Conservation (phyloP, 2,888 invertebrate species). For the Campoletis raptor region DNA sequence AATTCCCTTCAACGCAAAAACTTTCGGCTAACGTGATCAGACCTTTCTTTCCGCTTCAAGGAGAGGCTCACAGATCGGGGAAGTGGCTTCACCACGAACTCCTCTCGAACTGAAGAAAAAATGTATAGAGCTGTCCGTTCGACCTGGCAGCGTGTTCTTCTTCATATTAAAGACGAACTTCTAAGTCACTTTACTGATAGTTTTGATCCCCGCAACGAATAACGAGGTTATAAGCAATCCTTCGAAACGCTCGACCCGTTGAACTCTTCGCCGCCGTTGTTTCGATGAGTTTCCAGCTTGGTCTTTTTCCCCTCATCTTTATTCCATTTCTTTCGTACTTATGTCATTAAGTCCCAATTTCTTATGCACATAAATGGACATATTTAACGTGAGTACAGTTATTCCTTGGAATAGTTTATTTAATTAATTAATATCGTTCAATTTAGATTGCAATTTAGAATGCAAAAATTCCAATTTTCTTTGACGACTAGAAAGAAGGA, state of each 20-base stretch:
- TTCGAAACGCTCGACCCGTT: constrained; percentile 70
- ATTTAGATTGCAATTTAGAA: no score
- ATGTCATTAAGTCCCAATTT: constrained; percentile 1
- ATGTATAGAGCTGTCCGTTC: constrained; percentile 39
- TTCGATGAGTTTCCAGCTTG: background rate
- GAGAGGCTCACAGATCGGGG: constrained; percentile 24
- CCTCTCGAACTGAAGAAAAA: constrained; percentile 30
- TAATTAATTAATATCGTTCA: background rate
- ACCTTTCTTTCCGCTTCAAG: constrained; percentile 30
- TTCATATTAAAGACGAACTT: constrained; percentile 56
- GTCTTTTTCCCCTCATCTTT: background rate
- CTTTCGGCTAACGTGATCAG: constrained; percentile 73
- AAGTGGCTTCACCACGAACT: constrained; percentile 12
- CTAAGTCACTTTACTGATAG: constrained; percentile 78
- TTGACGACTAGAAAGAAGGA: constrained; percentile 17
- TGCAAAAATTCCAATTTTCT: no score
- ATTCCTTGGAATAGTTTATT: background rate
- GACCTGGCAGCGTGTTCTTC: constrained; percentile 29
- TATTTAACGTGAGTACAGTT: no score
- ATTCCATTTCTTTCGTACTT: constrained; percentile 11
- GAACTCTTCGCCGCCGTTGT: constrained; percentile 44
- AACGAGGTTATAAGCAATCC: constrained; percentile 77
- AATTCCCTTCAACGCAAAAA: constrained; percentile 58
- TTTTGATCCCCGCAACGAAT: constrained; percentile 75
- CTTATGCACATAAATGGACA: background rate